phyloP scores from a whole-genome alignment of 2,113 vertebrate genomes.

The Daboia siamensis region DNA sequence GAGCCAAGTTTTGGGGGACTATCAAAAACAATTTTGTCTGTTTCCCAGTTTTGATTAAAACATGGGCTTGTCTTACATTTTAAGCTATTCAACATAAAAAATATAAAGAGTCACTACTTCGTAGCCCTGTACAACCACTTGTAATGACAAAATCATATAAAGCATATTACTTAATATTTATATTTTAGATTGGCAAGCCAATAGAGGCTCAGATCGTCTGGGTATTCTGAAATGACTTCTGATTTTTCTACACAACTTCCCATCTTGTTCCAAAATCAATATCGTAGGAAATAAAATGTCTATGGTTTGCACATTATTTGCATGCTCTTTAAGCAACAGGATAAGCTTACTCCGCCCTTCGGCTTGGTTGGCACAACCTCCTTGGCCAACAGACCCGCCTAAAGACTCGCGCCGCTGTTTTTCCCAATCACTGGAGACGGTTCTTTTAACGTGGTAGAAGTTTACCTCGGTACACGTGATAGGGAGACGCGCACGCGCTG shows the following conservation, averaged over 20 bases:
- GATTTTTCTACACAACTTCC: background rate
- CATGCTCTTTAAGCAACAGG: background rate
- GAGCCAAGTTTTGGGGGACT: background rate
- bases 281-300: background rate
- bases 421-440: background rate
- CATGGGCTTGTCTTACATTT: background rate
- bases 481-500: slow-evolving; percentile 9
- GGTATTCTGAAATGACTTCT: background rate
- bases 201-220: background rate
- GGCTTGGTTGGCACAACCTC: background rate
- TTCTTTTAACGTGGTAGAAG: background rate
- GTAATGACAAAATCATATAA: background rate
- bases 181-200: background rate
- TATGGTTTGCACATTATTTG: background rate
- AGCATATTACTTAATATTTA: background rate
- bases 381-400: no score
- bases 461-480: slow-evolving; percentile 8
- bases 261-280: background rate
- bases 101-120: background rate
- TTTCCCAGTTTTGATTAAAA: background rate
- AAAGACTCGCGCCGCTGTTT: background rate
- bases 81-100: background rate
- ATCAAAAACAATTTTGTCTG: background rate
- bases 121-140: background rate
- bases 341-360: background rate